Base-by-base conservation (phyloP, 2,888 invertebrate genomes). In the Clivina fossor region DNA sequence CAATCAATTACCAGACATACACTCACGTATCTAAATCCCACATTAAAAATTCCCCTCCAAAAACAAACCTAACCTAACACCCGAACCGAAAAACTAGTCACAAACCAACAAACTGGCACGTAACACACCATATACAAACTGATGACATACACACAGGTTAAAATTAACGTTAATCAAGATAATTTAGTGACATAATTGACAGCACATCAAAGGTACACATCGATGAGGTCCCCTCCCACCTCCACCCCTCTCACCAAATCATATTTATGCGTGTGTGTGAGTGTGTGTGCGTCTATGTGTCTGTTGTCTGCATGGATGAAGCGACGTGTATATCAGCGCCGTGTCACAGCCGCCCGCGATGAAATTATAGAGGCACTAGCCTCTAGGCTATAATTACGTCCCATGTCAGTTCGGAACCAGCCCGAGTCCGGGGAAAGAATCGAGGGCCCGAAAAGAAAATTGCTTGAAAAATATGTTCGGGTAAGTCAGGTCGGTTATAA, bases 301-400 rank as follows among this genome's bases (percentile, higher is more conserved):
- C 16, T n/a, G 16, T 8, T 24, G 24, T 24, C 24, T 11, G 13
- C 24, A 19, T 4, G 4, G 26, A 24, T 7, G 13, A 8, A 20
- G n/a, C 33, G 43, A 41, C 35, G 53, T 53, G 44, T 53, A 53
- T 44, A 53, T 53, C 53, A 53, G 37, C 53, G 53, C 51, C 43
- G 32, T 53, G 53, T 53, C 64, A 66, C 65, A 64, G 66, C 67
- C 70, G 69, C 69, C 71, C 70, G 69, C 69, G 65, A 68, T 68
- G 66, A 70, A 71, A 72, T 71, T 72, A 72, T 70, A 71, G 55
- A 40, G 70, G 64, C 66, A 65, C 64, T 55, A 24, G 68, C 68
- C 68, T 62, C 65, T 66, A 70, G 70, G 71, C 70, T 32, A 70
- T 72, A 72, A 72, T 72, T 72, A 72, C 69, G 71, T 69, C 65